Base-by-base conservation (phyloP, 2,797 vertebrate species). In the Micromesistius poutassou region DNA sequence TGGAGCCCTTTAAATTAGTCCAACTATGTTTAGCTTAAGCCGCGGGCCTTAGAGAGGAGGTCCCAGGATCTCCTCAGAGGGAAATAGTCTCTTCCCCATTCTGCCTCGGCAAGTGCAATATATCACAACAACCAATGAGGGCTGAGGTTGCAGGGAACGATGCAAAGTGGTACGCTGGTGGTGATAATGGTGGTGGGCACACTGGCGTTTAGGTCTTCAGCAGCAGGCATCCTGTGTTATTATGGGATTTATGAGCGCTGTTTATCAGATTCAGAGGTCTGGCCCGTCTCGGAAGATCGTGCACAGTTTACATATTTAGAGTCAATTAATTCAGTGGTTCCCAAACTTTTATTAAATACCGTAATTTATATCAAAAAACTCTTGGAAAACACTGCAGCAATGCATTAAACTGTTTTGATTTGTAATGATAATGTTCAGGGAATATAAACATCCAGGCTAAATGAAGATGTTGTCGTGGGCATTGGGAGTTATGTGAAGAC, bases 171-270 rank as follows among this genome's bases (percentile, higher is more conserved):
- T 74, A 74, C 25, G 80, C 30, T 76, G 72, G 31, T 76, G 72
- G 31, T 70, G 70, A 78, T 22, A 79, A 80, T 30, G 76, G 50
- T 30, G 35, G 10, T 66, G 36, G 74, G 50, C 78, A 42, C 62
- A 1, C 68, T 81, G 35, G 38, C 74, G 40, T 14, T 55, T 2
- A 12, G 14, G 33, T 77, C 76, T 74, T 25, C 46, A 16, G 33
- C 35, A 71, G 40, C 77, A 71, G 81, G 70, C 28, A 30, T 50
- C 40, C 66, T 55, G 79, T 40, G 78, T 81, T 4, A 76, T 76
- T 76, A 68, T 9, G 25, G 55, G 33, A 33, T 71, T 31, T 22
- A 71, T 31, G 62, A 68, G 62, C 9, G 2, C 25, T 28, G 62
- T 28, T 68, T 68, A 68, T 68, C 62, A 68, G 62, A 68, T 68